phyloP scores from a whole-genome alignment of 1,140 invertebrate species.

The Penaeus indicus region DNA sequence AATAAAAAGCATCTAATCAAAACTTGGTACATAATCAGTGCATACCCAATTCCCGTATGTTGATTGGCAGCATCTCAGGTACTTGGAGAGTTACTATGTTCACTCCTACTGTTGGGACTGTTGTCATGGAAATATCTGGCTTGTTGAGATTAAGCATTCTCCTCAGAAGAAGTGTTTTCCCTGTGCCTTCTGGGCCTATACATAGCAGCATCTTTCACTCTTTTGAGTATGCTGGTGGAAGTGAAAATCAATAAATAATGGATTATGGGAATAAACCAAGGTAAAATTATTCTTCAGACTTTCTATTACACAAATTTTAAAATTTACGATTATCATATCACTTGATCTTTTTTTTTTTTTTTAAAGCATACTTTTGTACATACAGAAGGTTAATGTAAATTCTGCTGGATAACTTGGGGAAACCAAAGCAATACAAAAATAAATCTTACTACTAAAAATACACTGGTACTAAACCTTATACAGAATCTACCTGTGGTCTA shows the following conservation, averaged over 20 bases:
- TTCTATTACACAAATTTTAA: no score
- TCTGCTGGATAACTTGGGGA: no score
- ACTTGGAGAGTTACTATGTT: constrained; percentile 56
- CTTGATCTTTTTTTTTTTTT: no score
- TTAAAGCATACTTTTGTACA: no score
- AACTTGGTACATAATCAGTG: neutral
- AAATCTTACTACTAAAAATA: no score
- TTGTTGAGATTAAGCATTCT: constrained; percentile 42
- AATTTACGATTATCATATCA: no score
- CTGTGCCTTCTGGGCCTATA: constrained; percentile 63
- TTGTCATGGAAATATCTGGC: constrained; percentile 43
- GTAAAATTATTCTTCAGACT: no score
- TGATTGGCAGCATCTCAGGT: constrained; percentile 44
- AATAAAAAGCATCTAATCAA: neutral
- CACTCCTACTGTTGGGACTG: constrained; percentile 63
- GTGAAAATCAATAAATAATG: neutral
- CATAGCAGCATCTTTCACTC: constrained; percentile 54
- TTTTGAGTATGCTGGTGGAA: neutral
- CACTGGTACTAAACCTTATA: no score
- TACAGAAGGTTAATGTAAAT: no score
- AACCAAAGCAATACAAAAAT: no score
- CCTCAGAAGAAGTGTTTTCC: constrained; percentile 63
- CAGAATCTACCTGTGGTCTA: no score
- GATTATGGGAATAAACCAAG: no score
- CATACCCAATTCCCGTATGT: constrained; percentile 64